phyloP scores from a whole-genome alignment of 2,113 vertebrate species.

The Chionis minor region DNA sequence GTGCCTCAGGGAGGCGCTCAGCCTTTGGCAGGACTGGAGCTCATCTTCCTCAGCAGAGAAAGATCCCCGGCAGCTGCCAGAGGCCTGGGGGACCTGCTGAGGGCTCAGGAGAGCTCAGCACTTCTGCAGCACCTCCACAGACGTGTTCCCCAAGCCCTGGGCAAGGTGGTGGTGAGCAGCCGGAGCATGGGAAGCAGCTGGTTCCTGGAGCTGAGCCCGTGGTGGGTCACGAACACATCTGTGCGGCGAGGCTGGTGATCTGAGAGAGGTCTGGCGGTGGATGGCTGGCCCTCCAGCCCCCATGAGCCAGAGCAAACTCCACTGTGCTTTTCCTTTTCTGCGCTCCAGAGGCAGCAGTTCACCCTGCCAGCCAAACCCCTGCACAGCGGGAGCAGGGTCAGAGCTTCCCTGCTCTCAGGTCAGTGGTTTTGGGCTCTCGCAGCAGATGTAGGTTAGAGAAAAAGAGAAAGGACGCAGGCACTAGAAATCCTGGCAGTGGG shows the following conservation, averaged over 20 bases:
- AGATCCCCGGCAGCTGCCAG: background rate
- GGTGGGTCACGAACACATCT: background rate
- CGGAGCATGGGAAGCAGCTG: background rate
- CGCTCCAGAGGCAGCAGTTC: background rate
- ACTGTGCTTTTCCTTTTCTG: background rate
- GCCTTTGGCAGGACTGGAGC: background rate
- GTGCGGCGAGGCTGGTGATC: background rate
- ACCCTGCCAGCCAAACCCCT: background rate
- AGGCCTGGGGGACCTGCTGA: background rate
- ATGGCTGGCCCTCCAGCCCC: background rate
- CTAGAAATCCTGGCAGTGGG: background rate
- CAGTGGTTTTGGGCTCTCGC: background rate
- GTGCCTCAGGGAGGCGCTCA: background rate
- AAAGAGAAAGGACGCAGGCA: background rate
- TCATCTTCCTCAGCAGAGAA: background rate
- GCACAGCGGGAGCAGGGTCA: fast-evolving
- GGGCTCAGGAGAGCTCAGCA: background rate
- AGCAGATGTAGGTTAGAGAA: background rate
- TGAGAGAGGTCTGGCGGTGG: background rate
- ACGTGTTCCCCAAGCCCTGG: fast-evolving
- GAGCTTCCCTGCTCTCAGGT: background rate
- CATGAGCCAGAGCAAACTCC: background rate
- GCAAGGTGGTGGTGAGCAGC: fast-evolving
- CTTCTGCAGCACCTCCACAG: background rate
- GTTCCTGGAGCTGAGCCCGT: background rate